phyloP scores from a whole-genome alignment of 2,888 invertebrate genomes.

The Noctua comes region DNA sequence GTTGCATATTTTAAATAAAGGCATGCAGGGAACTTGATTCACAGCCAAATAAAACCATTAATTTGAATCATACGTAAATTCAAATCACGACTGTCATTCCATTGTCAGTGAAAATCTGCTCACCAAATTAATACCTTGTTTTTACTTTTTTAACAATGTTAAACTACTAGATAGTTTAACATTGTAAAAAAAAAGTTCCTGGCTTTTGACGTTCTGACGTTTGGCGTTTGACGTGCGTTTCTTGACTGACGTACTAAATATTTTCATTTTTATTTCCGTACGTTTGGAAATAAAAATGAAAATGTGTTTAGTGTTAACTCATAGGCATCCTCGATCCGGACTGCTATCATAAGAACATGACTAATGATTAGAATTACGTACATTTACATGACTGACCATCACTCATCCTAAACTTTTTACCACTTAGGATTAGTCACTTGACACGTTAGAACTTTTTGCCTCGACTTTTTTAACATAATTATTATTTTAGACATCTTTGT shows the following conservation, averaged over 20 bases:
- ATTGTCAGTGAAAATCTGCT: neutral
- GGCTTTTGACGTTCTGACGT: too few species aligned
- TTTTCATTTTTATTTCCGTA: too few species aligned
- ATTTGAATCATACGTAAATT: neutral
- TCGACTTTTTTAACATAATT: neutral
- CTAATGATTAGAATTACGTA: constrained; percentile 31
- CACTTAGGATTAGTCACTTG: constrained; percentile 18
- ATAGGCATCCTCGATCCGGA: neutral
- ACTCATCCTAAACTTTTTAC: constrained; percentile 43
- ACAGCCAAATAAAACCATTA: neutral
- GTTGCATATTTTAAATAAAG: neutral
- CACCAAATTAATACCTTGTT: neutral
- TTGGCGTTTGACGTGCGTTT: too few species aligned
- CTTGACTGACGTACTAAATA: too few species aligned
- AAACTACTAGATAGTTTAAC: neutral
- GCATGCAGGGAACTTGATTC: neutral
- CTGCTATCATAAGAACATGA: constrained; percentile 41
- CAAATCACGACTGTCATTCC: neutral
- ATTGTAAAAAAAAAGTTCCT: neutral
- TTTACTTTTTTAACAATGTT: neutral
- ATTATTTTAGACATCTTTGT: constrained; percentile 19
- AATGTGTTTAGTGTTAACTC: neutral
- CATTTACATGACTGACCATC: constrained; percentile 34
- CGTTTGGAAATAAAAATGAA: neutral
- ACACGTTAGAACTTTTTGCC: constrained; percentile 34